A percentile compares a stretch with the other conserved stretches of the same genome.
phyloP scores from a whole-genome alignment of 2,797 vertebrate species.

The Ispidina lecontei region DNA sequence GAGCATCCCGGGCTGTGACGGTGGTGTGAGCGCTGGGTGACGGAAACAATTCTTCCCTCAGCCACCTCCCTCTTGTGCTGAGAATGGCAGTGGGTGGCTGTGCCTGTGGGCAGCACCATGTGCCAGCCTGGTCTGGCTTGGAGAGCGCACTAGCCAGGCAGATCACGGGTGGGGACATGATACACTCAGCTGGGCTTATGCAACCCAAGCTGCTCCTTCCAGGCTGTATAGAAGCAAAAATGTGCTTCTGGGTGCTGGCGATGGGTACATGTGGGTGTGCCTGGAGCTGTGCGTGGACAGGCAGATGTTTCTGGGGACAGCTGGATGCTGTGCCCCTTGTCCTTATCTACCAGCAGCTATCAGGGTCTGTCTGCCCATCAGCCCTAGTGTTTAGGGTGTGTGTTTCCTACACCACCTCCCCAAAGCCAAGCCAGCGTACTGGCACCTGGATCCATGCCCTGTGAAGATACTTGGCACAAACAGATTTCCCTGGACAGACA shows the following conservation, averaged over 20 bases:
- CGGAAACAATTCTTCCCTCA: background rate
- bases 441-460: accelerated
- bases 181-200: background rate
- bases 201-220: background rate
- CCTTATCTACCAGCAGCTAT: background rate
- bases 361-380: background rate
- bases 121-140: background rate
- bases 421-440: accelerated
- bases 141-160: background rate
- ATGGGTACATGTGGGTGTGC: background rate
- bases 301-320: background rate
- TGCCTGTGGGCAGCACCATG: background rate
- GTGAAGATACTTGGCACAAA: accelerated
- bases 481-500: accelerated
- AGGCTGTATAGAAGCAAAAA: background rate
- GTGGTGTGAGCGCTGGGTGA: background rate
- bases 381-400: accelerated
- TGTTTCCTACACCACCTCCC: background rate
- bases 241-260: background rate
- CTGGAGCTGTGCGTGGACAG: accelerated
- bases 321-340: background rate
- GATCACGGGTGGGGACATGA: accelerated
- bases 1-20: background rate
- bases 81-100: background rate
- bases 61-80: background rate